Percentiles rank a stretch among this genome's conserved stretches.
phyloP scores from a whole-genome alignment of 2,113 vertebrate species.

The Tenebrosternarchus preto region DNA sequence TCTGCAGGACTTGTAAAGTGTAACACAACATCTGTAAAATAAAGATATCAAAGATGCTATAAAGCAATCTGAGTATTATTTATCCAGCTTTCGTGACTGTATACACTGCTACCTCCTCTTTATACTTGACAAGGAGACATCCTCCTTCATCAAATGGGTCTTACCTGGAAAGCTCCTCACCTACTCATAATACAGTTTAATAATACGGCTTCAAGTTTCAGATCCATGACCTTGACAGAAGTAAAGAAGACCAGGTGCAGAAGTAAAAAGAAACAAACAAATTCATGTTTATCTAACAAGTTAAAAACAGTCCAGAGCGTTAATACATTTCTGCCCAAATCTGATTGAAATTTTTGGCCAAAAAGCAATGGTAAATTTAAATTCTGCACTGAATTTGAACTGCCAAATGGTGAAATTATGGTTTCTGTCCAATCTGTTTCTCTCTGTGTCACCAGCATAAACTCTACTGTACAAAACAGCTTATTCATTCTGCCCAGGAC shows the following conservation, averaged over 20 bases:
- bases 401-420: background rate
- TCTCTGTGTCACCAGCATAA: background rate
- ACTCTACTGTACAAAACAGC: background rate
- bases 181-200: too few species aligned
- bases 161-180: too few species aligned
- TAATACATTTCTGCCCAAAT: background rate
- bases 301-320: background rate
- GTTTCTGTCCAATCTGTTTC: background rate
- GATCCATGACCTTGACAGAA: too few species aligned
- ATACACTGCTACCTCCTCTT: too few species aligned
- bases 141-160: too few species aligned
- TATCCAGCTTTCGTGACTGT: background rate
- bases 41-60: background rate
- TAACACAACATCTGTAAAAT: background rate
- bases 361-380: background rate
- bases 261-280: background rate
- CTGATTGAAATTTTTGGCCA: background rate
- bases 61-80: background rate
- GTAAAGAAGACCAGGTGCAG: too few species aligned
- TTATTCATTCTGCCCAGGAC: too few species aligned
- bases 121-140: too few species aligned
- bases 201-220: too few species aligned
- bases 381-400: background rate
- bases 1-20: slow-evolving; percentile 14
- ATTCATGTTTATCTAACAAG: background rate